A percentile compares a stretch with the other conserved stretches of the same genome.
Conservation (phyloP, 2,797 vertebrate genomes). For the Lutjanus argentimaculatus region DNA sequence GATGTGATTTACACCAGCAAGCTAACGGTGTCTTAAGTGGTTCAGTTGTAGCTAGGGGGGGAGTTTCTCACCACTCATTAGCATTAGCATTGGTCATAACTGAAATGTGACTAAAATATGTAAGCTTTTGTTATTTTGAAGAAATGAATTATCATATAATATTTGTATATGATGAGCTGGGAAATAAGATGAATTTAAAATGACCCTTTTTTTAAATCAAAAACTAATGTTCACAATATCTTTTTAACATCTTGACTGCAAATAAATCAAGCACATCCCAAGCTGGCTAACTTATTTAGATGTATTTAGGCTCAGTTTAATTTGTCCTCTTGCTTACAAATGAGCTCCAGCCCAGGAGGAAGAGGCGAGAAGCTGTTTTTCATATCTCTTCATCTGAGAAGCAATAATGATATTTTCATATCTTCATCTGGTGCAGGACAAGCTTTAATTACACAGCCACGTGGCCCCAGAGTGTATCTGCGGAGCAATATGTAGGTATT, state of each 20-base stretch:
- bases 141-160: neutral
- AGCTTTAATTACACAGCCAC: constrained; percentile 63
- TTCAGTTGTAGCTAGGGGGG: neutral
- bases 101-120: neutral
- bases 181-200: neutral
- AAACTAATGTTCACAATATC: neutral
- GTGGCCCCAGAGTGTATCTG: constrained; percentile 43
- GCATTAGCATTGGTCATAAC: neutral
- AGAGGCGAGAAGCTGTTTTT: constrained; percentile 9
- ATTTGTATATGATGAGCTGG: neutral
- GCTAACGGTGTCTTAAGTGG: neutral
- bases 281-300: neutral
- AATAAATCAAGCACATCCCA: constrained; percentile 17
- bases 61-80: neutral
- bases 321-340: constrained; percentile 24
- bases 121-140: neutral
- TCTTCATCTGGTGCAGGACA: constrained; percentile 47
- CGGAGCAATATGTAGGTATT: constrained; percentile 48
- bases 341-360: constrained; percentile 25
- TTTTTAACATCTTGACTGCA: neutral
- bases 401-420: constrained; percentile 58
- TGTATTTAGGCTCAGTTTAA: neutral
- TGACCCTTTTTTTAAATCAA: neutral
- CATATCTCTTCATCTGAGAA: constrained; percentile 40
- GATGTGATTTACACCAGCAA: neutral